Percentiles rank a stretch among this genome's conserved stretches.
These are phyloP conservation scores for Rhyacophila evoluta DNA, from an alignment of 2,888 invertebrate genomes.

Conservation along the genomic window DNA sequence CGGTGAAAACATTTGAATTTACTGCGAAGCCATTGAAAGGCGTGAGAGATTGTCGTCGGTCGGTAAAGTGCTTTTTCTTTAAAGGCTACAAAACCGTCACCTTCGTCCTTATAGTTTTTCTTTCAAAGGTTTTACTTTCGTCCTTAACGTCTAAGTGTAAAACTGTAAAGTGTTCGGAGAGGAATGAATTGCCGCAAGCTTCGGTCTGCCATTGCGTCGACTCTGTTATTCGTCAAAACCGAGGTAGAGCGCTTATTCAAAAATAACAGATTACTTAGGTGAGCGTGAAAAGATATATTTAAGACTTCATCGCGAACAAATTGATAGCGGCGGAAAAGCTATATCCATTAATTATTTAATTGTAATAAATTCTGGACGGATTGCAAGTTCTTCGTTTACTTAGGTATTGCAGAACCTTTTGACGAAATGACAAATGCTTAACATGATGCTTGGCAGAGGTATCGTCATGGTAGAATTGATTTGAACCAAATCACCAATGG, in stretches of 20 bases:
- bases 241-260: background rate
- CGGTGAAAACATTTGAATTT: background rate
- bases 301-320: too few relatives aligned
- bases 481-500: too few relatives aligned
- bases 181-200: background rate
- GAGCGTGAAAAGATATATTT: background rate
- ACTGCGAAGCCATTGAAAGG: background rate
- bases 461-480: too few relatives aligned
- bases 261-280: background rate
- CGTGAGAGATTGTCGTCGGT: background rate
- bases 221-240: background rate
- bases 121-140: background rate
- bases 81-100: background rate
- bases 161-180: background rate
- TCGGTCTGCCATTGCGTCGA: background rate
- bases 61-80: background rate
- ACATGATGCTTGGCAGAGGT: too few relatives aligned
- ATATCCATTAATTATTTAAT: too few relatives aligned
- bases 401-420: too few relatives aligned
- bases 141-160: background rate
- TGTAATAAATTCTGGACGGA: too few relatives aligned
- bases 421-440: too few relatives aligned
- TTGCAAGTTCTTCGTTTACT: too few relatives aligned
- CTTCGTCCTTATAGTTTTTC: background rate
- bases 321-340: too few relatives aligned